Evolutionary conservation across 2,888 invertebrate species (phyloP).

Genomic region (Standfussiana lucernea): DNA sequence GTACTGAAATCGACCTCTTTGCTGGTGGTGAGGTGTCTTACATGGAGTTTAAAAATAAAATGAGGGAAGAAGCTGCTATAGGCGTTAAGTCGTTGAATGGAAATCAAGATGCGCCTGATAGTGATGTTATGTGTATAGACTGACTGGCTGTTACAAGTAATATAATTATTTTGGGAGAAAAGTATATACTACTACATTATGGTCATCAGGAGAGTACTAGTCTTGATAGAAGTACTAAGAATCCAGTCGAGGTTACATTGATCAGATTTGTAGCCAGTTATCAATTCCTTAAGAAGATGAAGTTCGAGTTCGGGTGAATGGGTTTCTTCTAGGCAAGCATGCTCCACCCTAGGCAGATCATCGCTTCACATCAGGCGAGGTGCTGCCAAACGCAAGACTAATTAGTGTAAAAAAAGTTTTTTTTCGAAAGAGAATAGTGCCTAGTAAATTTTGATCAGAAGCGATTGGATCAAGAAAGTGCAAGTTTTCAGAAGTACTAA

Average conservation of each 20-base stretch:
- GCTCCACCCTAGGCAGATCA: too few relatives aligned
- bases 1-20: slow-evolving; percentile 80
- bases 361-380: too few relatives aligned
- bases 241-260: too few relatives aligned
- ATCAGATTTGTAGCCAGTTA: background rate
- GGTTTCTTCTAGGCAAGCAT: background rate
- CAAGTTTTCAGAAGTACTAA: background rate
- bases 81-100: slow-evolving; percentile 66
- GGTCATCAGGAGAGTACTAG: background rate
- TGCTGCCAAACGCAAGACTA: too few relatives aligned
- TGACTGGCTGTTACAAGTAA: slow-evolving; percentile 20
- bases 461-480: background rate
- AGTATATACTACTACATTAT: background rate
- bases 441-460: background rate
- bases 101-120: slow-evolving; percentile 25
- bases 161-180: background rate
- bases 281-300: background rate
- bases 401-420: too few relatives aligned
- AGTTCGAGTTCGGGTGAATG: background rate
- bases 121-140: slow-evolving; percentile 69
- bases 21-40: slow-evolving; percentile 73
- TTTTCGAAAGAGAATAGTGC: too few relatives aligned
- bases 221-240: background rate
- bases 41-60: slow-evolving; percentile 73
- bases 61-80: slow-evolving; percentile 72